Percentiles rank a stretch among this genome's conserved stretches.
phyloP scores from a whole-genome alignment of 2,797 vertebrate species.

The Myiothlypis chrysogaster region DNA sequence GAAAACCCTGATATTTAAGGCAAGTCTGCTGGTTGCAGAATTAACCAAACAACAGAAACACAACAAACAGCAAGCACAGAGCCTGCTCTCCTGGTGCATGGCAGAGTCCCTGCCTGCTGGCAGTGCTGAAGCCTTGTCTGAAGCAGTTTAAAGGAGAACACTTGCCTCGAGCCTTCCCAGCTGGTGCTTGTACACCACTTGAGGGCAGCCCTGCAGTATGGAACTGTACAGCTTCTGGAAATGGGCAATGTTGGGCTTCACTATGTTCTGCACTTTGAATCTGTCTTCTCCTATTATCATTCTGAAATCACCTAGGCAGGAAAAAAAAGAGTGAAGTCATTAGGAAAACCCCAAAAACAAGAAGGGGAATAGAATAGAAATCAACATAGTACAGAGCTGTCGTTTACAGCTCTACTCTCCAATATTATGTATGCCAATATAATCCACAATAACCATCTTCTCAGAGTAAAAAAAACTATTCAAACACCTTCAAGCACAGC shows the following conservation, averaged over 20 bases:
- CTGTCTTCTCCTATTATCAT: conserved; percentile 96
- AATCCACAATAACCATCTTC: neutral
- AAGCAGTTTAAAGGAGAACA: neutral
- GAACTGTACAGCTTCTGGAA: conserved; percentile 88
- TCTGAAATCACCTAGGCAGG: conserved; percentile 88
- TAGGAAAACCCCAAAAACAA: neutral
- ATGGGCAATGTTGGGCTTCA: conserved; percentile 86
- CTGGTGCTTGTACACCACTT: conserved; percentile 90
- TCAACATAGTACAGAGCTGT: neutral
- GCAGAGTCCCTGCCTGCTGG: neutral
- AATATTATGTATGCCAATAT: neutral
- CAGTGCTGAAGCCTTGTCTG: neutral
- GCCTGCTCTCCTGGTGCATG: neutral
- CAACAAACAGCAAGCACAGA: neutral
- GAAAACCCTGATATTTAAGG: neutral
- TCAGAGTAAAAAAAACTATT: neutral
- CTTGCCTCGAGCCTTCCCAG: conserved; percentile 91
- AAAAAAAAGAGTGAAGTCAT: neutral
- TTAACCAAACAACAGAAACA: neutral
- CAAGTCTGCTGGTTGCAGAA: neutral
- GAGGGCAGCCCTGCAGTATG: conserved; percentile 89
- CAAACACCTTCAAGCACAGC: neutral
- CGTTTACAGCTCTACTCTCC: neutral
- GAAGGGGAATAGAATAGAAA: neutral
- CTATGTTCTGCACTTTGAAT: conserved; percentile 90